These are phyloP conservation scores for zebrafish (Danio rerio) DNA, from an alignment of 2,113 vertebrate species.

Conservation along the genomic window GRCz12tu NC_133193.1:51571501-51572000, in stretches of 20 bases:
- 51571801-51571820: neutral
- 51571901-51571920: slow-evolving; percentile 2
- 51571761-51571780: neutral
- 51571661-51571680: neutral
- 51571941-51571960: neutral
- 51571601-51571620: too few relatives aligned
- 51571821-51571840: neutral
- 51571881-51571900: slow-evolving; percentile 6
- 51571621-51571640: too few relatives aligned
- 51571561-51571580: too few relatives aligned
- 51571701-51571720: neutral
- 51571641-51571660: too few relatives aligned
- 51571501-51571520: too few relatives aligned
- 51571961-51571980: neutral
- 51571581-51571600: too few relatives aligned
- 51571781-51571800: neutral
- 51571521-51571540: too few relatives aligned
- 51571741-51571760: neutral
- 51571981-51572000: neutral
- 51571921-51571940: slow-evolving; percentile 18
- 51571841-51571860: neutral
- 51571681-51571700: neutral
- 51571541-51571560: too few relatives aligned
- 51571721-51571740: neutral
- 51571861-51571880: slow-evolving; percentile 5